Base-by-base conservation (phyloP, 2,113 vertebrate genomes). In the Lucifuga dentata region DNA sequence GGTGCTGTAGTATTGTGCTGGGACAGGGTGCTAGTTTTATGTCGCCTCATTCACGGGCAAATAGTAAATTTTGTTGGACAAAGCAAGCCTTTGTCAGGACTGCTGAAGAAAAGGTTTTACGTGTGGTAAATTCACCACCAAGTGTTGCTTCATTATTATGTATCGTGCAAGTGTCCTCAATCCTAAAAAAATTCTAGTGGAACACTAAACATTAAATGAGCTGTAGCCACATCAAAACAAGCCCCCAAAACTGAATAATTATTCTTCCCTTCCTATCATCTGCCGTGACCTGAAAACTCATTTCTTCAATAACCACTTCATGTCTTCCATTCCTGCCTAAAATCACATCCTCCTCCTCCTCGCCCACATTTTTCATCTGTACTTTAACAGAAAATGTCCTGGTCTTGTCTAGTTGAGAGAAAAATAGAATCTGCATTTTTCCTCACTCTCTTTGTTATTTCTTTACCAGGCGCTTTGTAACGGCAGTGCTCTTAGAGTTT, bases 291-390 rank as follows among this genome's bases (percentile, higher is more conserved):
- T 75, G 74, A 86, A 83, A 83, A 86, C 78, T 74, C 80, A 77
- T 73, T 76, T 69, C 52, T 26, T 81, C 84, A 86, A 81, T 74
- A 83, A 86, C 83, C 87, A 81, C 80, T 81, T 76, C 44, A 78
- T 53, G 69, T 80, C 62, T 41, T 46, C 55, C 55, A 56, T 60
- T 86, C 57, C 69, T 68, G 46, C 57, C 53, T 51, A 46, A 73
- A 8, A 82, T 76, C 76, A 62, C 61, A 76, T 59, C 62, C 48
- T 81, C 44, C 57, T 76, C 64, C n/a, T n/a, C n/a, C 45, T 10
- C 19, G 50, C 53, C 17, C 59, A 53, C 17, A 43, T 76, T 77
- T 68, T 44, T 20, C 26, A 24, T 39, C 58, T 39, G 43, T 50
- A 49, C 46, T 61, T 73, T 67, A 13, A 66, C 49, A 56, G 53